Evolutionary conservation across 2,113 vertebrate genomes (phyloP), one percentile per base, ranked within the genome.

Genomic region (Dolichallabes microphthalmus): DNA sequence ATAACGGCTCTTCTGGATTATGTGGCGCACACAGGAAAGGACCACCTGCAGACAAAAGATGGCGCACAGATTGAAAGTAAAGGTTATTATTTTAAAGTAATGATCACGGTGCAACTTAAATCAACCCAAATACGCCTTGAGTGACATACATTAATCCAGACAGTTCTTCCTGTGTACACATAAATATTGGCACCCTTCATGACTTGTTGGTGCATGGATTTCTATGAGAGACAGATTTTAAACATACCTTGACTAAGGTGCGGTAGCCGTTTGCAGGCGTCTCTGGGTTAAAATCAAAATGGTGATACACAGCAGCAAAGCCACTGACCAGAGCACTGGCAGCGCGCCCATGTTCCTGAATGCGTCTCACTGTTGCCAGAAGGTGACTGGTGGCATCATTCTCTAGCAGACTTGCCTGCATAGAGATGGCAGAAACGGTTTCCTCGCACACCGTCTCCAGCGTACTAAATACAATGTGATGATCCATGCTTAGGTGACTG

Each of bases 1-100:
- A 19, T 98, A 97, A 25, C 95, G 96, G 20, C 92, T 93, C 83
- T 97, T 98, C 84, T 96, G 94, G 4, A 96, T 93, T 81, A 97
- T 94, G 93, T 97, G 94, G 1, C 95, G 85, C 66, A 96, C 87
- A 89, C 97, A 97, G 75, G 95, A 94, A 39, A 90, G 92, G 35
- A 96, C 92, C 0, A 97, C 96, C 95, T 95, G 87, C 25, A 55
- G 12, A 25, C 89, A 74, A 92, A 88, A 50, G 84, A 90, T 53
- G 80, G 68, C 45, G 19, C 27, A 39, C 8, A 55, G n/a, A 76
- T 17, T 30, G 5, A 14, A 52, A 1, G n/a, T 2, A n/a, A 52
- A 2, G n/a, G 14, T 53, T 45, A 25, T 45, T 73, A 12, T 73
- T 69, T 45, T 12, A 25, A 45, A 39, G 68, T 45, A 45, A 45